Base-by-base conservation (phyloP, 23 tunicate species). In the Trididemnum miniatum region DNA sequence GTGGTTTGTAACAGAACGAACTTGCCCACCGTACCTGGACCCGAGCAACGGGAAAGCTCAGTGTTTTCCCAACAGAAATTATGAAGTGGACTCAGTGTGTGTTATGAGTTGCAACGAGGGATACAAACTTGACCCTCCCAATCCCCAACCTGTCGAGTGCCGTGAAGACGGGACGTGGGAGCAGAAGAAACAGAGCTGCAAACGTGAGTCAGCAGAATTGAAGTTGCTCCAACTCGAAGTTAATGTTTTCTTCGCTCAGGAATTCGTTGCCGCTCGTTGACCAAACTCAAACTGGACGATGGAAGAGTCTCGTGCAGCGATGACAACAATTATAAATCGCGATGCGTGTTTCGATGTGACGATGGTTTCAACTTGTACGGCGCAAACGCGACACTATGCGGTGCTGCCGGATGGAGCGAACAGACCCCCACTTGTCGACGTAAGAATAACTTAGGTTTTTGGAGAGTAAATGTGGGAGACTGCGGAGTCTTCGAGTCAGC, bases 311-410 rank as follows among this genome's bases (percentile, higher is more conserved):
- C 83, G 0, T 91, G 97, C 50, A 76, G 49, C 34, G 90, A 85
- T 28, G 20, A 34, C 29, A 76, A 81, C 66, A 81, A 91, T 62
- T 91, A 29, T 71, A 81, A 91, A 31, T 91, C 97, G 20, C 81
- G 84, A 31, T 91, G 97, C 35, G 28, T 50, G 26, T 91, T 91
- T 51, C 32, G 22, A 20, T 91, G 97, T 36, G 76, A 77, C 18
- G 80, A 86, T 15, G 97, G 90, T 25, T 91, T 65, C 51, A 91
- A 85, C 59, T 65, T 85, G 35, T 82, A 87, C 35, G 97, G 97
- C n/a, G 60, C 87, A 15, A 75, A 67, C 28, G 84, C 76, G 40
- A 71, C 97, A 25, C 59, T 35, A 0, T 91, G 97, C 59, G 85
- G 77, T 1, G 80, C 49, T 5, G 77, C 52, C 52, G 97, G 97